A percentile compares a stretch with the other conserved stretches of the same genome.
These are phyloP conservation scores for Drosophila paracracens DNA, from an alignment of 2,888 invertebrate genomes.

Conservation along the genomic window DNA sequence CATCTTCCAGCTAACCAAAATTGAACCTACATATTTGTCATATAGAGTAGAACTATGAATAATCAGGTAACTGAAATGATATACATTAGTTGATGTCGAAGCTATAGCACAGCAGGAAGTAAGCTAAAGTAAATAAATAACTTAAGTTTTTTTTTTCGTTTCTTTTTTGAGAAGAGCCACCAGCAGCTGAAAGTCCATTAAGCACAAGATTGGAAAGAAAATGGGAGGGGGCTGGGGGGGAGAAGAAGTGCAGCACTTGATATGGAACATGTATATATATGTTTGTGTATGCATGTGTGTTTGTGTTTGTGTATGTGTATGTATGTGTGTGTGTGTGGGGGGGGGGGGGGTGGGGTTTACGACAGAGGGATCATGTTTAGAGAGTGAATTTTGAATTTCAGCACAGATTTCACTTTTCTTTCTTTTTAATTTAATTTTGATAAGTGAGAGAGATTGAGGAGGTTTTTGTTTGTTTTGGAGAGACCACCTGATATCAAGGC, in stretches of 20 bases:
- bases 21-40: neutral
- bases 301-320: neutral
- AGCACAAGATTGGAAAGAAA: conserved; percentile 9
- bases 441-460: conserved; percentile 9
- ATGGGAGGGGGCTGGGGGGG: neutral
- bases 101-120: conserved; percentile 16
- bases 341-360: neutral
- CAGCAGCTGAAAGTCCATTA: conserved; percentile 5
- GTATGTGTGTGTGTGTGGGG: neutral
- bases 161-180: neutral
- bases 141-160: neutral
- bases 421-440: fast-evolving
- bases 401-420: neutral
- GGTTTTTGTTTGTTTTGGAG: conserved; percentile 17
- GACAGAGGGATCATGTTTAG: neutral
- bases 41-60: neutral
- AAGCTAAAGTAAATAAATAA: neutral
- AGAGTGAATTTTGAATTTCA: conserved; percentile 35
- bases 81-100: conserved; percentile 10
- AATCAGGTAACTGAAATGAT: neutral
- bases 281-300: neutral
- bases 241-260: neutral
- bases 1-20: neutral
- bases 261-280: neutral
- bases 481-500: conserved; percentile 75